Base-by-base conservation (phyloP, 2,797 vertebrate genomes). In the Poeciliopsis paucimaculata region DNA sequence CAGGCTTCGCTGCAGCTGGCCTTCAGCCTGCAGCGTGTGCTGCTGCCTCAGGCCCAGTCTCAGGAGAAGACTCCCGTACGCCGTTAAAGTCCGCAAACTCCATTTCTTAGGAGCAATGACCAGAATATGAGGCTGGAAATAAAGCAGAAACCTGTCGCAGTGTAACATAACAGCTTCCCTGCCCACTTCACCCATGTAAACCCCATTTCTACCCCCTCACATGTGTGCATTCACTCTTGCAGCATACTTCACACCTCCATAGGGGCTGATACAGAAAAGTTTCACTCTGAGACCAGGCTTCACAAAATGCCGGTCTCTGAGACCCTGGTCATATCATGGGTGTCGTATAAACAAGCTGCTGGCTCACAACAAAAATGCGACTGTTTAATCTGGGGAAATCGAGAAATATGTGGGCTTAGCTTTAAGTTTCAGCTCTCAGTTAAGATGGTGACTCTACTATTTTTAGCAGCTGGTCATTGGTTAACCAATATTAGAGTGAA, bases 1-100 rank as follows among this genome's bases (percentile, higher is more conserved):
- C 96, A 95, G 85, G 49, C 88, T 91, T 91, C 84, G 66, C 89
- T 93, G 92, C 93, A 73, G 31, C 92, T 92, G 94, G 94, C 92
- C 94, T 92, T 85, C 92, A 92, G 94, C 91, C 90, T 94, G 93
- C 86, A 90, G 89, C 91, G 90, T 91, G 90, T 89, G 88, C 82
- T 94, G 93, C 92, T 94, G 93, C 92, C 94, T 91, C 93, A 94
- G 94, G 93, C 90, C 92, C 87, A 88, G 85, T 89, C 91, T 85
- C 79, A 89, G 89, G 89, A 91, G 80, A 87, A 81, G 78, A 82
- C 87, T 87, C 84, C 87, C 80, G 78, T 90, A 92, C 88, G 80
- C 86, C 45, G 84, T 90, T 89, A 88, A 79, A 92, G 84, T 92
- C 92, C 75, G 91, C 80, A 82, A 84, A 85, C 86, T 86, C 83